These are phyloP conservation scores for Latrodectus elegans DNA, from an alignment of 2,888 invertebrate species.

Conservation along the genomic window DNA sequence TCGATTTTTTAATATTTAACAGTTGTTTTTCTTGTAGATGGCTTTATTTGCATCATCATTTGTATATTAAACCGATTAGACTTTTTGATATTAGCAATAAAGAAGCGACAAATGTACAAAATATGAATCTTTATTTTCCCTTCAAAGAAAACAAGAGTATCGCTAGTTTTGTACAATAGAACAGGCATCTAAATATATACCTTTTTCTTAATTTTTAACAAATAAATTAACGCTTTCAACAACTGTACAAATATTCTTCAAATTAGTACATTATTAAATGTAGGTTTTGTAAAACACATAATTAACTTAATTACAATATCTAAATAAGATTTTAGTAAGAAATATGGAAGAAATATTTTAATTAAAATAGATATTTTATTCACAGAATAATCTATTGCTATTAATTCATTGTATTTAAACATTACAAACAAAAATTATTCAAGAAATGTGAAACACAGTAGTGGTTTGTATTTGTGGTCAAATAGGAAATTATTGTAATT, in stretches of 20 bases:
- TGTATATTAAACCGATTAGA: neutral
- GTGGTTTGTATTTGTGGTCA: no score
- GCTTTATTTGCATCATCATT: no score
- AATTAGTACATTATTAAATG: neutral
- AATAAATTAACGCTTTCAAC: slow-evolving; percentile 64
- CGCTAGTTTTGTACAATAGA: slow-evolving; percentile 48
- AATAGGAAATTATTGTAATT: neutral
- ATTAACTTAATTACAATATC: no score
- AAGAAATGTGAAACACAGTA: neutral
- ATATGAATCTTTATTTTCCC: slow-evolving; percentile 66
- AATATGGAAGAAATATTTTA: no score
- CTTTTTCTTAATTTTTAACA: slow-evolving; percentile 42
- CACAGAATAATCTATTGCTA: neutral
- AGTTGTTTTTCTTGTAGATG: no score
- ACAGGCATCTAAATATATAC: slow-evolving; percentile 54
- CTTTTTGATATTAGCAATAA: neutral
- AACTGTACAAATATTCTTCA: slow-evolving; percentile 39
- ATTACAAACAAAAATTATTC: neutral
- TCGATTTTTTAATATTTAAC: no score
- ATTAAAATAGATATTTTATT: neutral
- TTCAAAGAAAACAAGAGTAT: slow-evolving; percentile 46
- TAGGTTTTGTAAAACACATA: neutral
- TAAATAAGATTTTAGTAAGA: no score
- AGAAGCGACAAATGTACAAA: slow-evolving; percentile 30
- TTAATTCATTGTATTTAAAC: no score